Percentiles rank a stretch among this genome's conserved stretches.
Conservation (phyloP, 2,113 vertebrate genomes). For the Synodontis membranacea region DNA sequence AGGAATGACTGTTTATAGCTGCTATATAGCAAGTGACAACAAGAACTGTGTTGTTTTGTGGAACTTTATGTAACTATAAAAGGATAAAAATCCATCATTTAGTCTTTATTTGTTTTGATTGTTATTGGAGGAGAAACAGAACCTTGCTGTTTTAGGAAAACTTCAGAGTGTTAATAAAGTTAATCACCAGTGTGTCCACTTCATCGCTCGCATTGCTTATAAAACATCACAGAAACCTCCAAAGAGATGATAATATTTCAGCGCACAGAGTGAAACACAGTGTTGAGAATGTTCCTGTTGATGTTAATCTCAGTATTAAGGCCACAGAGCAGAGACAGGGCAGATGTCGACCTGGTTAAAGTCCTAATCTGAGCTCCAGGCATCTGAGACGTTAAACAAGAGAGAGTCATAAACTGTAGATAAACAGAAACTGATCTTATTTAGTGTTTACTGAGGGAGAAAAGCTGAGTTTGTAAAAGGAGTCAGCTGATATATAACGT, state of each 20-base stretch:
- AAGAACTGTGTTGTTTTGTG: background rate
- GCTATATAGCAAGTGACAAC: too few species aligned
- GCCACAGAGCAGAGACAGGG: background rate
- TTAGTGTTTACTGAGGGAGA: background rate
- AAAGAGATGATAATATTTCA: background rate
- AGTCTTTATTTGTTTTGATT: too few species aligned
- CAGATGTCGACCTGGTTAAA: background rate
- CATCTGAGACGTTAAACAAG: background rate
- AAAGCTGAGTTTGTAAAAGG: background rate
- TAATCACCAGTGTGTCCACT: too few species aligned
- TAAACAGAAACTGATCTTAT: background rate
- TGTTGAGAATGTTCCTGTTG: background rate
- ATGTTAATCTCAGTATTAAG: background rate
- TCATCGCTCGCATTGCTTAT: background rate
- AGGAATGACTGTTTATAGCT: background rate
- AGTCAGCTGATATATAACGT: background rate
- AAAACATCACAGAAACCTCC: background rate
- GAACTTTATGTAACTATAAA: background rate
- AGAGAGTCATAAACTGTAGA: background rate
- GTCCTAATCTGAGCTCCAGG: background rate
- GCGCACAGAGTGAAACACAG: background rate
- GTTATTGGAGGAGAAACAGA: background rate
- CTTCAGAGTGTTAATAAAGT: background rate
- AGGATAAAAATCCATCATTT: background rate
- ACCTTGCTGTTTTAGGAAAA: background rate